Base-by-base conservation (phyloP, 2,113 vertebrate species). In the Anolis carolinensis region DNA sequence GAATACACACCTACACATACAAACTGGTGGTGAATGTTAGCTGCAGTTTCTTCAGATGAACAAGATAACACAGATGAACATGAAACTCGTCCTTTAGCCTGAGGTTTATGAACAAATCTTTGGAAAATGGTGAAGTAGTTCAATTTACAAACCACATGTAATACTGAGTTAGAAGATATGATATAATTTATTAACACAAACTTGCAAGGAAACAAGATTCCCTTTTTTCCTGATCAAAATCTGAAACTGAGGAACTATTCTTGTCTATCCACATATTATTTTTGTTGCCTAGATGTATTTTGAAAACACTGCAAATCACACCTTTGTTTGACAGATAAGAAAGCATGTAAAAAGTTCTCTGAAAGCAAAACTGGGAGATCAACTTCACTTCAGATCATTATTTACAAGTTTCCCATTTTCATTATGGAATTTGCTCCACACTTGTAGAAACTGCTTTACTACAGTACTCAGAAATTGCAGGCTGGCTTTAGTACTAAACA, bases 401-500 rank as follows among this genome's bases (percentile, higher is more conserved):
- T 55, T 85, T 83, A 16, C 87, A 89, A 27, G 5, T 39, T 89
- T 90, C 44, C 14, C 8, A 50, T 72, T 32, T 92, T 90, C 87
- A 93, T 87, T 36, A 84, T 39, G 7, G 67, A 78, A 81, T 30
- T 32, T 20, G 34, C 36, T 73, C 65, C 4, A 2, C 5, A 62
- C 86, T 52, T 89, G 39, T 88, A 89, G 80, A 7, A 30, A 9
- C 81, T 73, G 91, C 90, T 91, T 93, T 87, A 86, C 92, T 83
- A 85, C 79, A 92, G 94, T 92, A 95, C 91, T 94, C 89, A 90
- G 89, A 90, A 89, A 91, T 94, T 91, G 94, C 93, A 92, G 89
- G 87, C 83, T 95, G 87, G 95, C 93, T 92, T 95, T 93, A 95
- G 91, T 86, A 90, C 93, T 95, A 96, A 96, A 96, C 95, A 96